Conservation (phyloP, 2,113 vertebrate species). For the Tetraodon nigroviridis region DNA sequence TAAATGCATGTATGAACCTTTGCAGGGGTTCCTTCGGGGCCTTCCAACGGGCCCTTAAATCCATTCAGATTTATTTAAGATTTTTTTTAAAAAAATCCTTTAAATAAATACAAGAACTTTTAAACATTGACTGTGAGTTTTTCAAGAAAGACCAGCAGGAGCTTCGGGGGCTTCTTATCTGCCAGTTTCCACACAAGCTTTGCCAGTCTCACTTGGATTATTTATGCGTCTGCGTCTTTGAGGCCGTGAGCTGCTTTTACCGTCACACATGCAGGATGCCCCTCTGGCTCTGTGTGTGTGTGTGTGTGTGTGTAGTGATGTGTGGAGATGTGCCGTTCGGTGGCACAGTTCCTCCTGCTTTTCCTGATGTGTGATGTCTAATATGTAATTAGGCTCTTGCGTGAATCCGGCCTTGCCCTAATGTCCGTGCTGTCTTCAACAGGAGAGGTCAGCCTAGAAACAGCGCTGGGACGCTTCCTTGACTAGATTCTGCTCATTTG, state of each 20-base stretch:
- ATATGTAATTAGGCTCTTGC: constrained; percentile 24
- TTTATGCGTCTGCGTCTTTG: constrained; percentile 43
- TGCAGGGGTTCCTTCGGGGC: too few relatives aligned
- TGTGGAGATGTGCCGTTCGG: constrained; percentile 5
- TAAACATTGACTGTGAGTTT: neutral
- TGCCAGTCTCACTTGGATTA: constrained; percentile 45
- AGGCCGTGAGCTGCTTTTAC: constrained; percentile 34
- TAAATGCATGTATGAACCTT: too few relatives aligned
- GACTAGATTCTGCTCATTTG: neutral
- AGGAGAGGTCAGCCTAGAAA: constrained; percentile 3
- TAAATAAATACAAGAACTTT: too few relatives aligned
- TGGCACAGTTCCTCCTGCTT: neutral
- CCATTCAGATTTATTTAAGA: too few relatives aligned
- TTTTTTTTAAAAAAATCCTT: too few relatives aligned
- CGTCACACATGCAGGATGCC: constrained; percentile 25
- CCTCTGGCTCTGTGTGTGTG: constrained; percentile 5
- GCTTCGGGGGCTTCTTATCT: constrained; percentile 5
- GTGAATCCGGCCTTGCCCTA: constrained; percentile 17
- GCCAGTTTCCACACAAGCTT: constrained; percentile 15
- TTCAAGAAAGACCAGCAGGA: neutral
- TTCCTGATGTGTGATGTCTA: constrained; percentile 13
- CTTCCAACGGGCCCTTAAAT: too few relatives aligned
- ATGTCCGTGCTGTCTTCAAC: constrained; percentile 26
- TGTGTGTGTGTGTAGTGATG: neutral
- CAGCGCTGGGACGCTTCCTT: neutral